Evolutionary conservation across 2,797 vertebrate genomes (phyloP), one percentile per base, ranked within the genome.

Genomic region (Xiphorhynchus erythropygius): DNA sequence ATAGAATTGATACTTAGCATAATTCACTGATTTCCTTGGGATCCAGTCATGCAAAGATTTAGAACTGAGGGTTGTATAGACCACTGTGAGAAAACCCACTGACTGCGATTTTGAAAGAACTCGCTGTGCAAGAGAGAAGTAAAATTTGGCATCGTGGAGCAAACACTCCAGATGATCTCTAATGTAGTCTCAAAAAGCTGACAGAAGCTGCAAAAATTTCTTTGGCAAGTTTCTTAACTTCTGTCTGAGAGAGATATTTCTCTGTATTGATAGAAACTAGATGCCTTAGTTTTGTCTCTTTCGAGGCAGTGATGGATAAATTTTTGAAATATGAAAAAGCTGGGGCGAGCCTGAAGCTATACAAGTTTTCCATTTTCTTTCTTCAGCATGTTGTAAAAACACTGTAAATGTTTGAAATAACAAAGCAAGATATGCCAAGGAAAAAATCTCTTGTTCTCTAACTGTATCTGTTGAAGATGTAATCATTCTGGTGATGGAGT

Each of bases 191-290:
- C 44, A 47, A 82, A 96, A 97, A 93, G 79, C 92, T 92, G 92
- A 94, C 95, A 97, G 94, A 96, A 96, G 92, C 94, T 92, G 94
- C 52, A 95, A 94, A 97, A 94, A 91, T 76, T 85, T 49, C 67
- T 95, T 96, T 96, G 92, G 94, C 95, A 94, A 88, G 87, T 95
- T 95, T 84, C 65, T 93, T 70, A 94, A 94, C 89, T 97, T 96
- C 89, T 95, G 96, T 93, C 90, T 91, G 16, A 39, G 74, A 88
- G 59, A 94, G 15, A 60, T 77, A 95, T 95, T 93, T 95, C 60
- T 90, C 87, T 87, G 28, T 93, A 89, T 94, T 95, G 91, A 90
- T 91, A 84, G 94, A 94, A 95, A 93, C 93, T 95, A 70, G 41
- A 84, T 89, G 94, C 85, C 41, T 94, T 94, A 86, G 95, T 96